Base-by-base conservation (phyloP, 2,797 vertebrate genomes). In the Hydrocynus forskahlii region DNA sequence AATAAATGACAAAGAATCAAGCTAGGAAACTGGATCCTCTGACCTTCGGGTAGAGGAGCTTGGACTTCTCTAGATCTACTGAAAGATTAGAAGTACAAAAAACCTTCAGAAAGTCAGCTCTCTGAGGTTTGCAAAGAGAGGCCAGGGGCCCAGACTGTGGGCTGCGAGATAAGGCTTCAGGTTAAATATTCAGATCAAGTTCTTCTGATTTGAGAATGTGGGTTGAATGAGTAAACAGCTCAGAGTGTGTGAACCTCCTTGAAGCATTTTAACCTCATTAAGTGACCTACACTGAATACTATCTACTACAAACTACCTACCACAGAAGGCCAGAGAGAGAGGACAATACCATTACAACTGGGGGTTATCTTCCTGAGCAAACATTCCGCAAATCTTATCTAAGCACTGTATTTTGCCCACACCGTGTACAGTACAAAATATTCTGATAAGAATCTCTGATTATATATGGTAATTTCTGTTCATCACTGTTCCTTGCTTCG, bases 1-100 rank as follows among this genome's bases (percentile, higher is more conserved):
- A 74, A 57, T 43, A 74, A 74, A 74, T 59, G 71, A 57, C 71
- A 74, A 57, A 74, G 70, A 57, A 57, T 38, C 9, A 40, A 59
- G n/a, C 71, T 21, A 10, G 71, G 35, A 74, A 59, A 14, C 19
- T 7, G 35, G 57, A 17, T 40, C 35, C 40, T 35, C 19, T 57
- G 35, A 43, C 54, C 19, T 40, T 73, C 17, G 13, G 29, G 4
- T 59, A 29, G 43, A 21, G 40, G 21, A 57, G 19, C 16, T 43
- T 38, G 5, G 10, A 59, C 54, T 21, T 38, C 54, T 10, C 70
- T 57, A 21, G 52, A 59, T 59, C 54, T 74, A 59, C 50, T 35
- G 50, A 19, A 17, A 17, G 21, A 29, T 54, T 52, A 73, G 9
- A 57, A 59, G 52, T 5, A 14, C 14, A 38, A 45, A 55, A 57